Conservation (phyloP, 92 coral and sea anemone species). For the Heliopora coerulea region DNA sequence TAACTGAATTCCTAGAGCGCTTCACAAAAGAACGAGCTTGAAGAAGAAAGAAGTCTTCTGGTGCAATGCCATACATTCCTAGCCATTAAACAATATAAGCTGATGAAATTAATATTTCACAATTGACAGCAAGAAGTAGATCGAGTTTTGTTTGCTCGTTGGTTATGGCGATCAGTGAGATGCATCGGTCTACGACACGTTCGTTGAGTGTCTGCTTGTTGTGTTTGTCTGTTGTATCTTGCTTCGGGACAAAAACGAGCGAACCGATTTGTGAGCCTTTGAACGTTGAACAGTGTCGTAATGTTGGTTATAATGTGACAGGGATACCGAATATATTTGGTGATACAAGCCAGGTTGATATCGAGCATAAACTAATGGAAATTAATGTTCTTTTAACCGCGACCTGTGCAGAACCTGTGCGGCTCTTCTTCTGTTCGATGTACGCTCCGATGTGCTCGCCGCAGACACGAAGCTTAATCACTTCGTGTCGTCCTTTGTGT, state of each 20-base stretch:
- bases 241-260: constrained; percentile 51
- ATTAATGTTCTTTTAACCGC: constrained; percentile 63
- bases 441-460: constrained; percentile 92
- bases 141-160: constrained; percentile 7
- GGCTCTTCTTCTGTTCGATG: constrained; percentile 89
- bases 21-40: background rate
- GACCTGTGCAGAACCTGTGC: constrained; percentile 79
- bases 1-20: constrained; percentile 36
- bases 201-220: constrained; percentile 21
- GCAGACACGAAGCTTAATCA: constrained; percentile 63
- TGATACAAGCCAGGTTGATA: constrained; percentile 74
- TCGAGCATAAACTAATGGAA: constrained; percentile 60
- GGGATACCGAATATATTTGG: constrained; percentile 88
- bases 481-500: constrained; percentile 94
- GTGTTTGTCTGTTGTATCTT: constrained; percentile 25
- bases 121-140: background rate
- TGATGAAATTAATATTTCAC: background rate
- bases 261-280: constrained; percentile 13
- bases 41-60: background rate
- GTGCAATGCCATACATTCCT: background rate
- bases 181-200: background rate
- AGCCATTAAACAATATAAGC: background rate
- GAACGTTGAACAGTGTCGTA: constrained; percentile 31
- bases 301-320: constrained; percentile 77
- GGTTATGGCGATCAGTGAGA: constrained; percentile 1